Percentiles rank a stretch among this genome's conserved stretches.
These are phyloP conservation scores for Leptodactylus fallax DNA, from an alignment of 2,797 vertebrate species.

Conservation along the genomic window DNA sequence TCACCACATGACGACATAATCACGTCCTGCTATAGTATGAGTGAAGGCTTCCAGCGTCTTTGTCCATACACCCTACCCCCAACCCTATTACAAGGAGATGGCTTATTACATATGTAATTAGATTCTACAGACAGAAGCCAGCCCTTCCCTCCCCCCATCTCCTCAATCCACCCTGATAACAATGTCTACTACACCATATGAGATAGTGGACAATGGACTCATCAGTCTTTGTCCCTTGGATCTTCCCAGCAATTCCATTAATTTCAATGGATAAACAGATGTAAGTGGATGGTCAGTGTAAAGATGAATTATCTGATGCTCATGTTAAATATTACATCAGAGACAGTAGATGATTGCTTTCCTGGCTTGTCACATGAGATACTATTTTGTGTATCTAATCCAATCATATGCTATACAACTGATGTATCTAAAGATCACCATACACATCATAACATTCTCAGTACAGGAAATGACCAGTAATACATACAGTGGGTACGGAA, in stretches of 20 bases:
- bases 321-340: not conserved
- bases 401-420: not conserved
- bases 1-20: not conserved
- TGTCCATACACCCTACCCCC: constrained; percentile 1
- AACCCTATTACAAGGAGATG: not conserved
- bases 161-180: not conserved
- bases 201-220: not conserved
- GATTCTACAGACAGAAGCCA: not conserved
- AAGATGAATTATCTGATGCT: not conserved
- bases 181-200: not conserved
- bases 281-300: not conserved
- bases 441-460: not conserved
- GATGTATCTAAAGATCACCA: not conserved
- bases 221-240: not conserved
- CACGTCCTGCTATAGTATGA: not conserved
- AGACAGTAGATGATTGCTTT: too few species aligned
- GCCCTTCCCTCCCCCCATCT: not conserved
- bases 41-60: not conserved
- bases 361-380: not conserved
- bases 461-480: not conserved
- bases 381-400: not conserved
- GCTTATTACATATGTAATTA: not conserved
- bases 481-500: too few species aligned
- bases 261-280: not conserved
- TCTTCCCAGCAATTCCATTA: not conserved